A percentile compares a stretch with the other conserved stretches of the same genome.
phyloP scores from a whole-genome alignment of 2,888 invertebrate species.

The Dinocampus coccinellae region DNA sequence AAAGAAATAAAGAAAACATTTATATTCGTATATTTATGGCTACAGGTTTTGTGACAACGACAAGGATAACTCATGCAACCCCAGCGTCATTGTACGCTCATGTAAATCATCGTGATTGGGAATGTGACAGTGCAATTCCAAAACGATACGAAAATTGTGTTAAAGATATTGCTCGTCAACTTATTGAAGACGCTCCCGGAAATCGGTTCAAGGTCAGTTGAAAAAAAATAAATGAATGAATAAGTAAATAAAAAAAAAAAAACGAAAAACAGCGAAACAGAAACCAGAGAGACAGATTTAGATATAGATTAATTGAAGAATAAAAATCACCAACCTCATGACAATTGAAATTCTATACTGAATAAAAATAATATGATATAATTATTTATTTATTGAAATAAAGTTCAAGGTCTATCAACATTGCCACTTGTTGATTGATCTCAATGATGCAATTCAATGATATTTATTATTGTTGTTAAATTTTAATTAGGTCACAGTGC shows the following conservation, averaged over 20 bases:
- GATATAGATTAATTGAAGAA: too few species aligned
- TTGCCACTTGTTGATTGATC: neutral
- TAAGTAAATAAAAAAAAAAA: neutral
- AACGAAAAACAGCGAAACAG: neutral
- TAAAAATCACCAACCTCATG: too few species aligned
- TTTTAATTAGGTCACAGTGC: slow-evolving; percentile 9
- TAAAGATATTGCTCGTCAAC: slow-evolving; percentile 76
- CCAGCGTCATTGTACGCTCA: slow-evolving; percentile 75
- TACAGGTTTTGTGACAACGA: slow-evolving; percentile 76
- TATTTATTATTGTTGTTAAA: slow-evolving; percentile 13
- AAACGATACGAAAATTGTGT: slow-evolving; percentile 62
- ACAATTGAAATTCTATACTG: too few species aligned
- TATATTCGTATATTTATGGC: neutral
- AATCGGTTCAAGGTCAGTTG: slow-evolving; percentile 72
- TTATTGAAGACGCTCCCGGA: slow-evolving; percentile 75
- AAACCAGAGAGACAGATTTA: neutral
- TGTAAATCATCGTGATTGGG: slow-evolving; percentile 74
- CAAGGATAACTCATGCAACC: slow-evolving; percentile 77
- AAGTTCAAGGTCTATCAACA: too few species aligned
- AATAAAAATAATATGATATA: too few species aligned
- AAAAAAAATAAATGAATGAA: neutral
- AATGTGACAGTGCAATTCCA: slow-evolving; percentile 71
- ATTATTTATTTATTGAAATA: neutral
- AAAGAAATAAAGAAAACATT: neutral
- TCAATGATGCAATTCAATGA: neutral